A percentile compares a stretch with the other conserved stretches of the same genome.
phyloP scores from a whole-genome alignment of 2,888 invertebrate genomes.

The Acleris emargana region DNA sequence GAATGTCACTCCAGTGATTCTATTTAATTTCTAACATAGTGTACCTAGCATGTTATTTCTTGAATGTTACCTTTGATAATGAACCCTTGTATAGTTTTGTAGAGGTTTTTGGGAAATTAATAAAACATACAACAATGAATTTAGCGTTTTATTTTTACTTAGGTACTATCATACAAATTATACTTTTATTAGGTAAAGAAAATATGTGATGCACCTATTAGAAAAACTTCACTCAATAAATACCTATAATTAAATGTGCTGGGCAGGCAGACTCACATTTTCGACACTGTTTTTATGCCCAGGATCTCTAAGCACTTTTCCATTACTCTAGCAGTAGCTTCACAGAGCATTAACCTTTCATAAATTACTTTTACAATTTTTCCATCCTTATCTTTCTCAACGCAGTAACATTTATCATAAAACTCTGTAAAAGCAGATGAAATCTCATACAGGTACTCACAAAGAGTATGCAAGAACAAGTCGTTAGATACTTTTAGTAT shows the following conservation, averaged over 20 bases:
- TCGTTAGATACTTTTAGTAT: slow-evolving; percentile 92
- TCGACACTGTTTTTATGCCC: slow-evolving; percentile 95
- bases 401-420: slow-evolving; percentile 98
- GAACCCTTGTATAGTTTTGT: slow-evolving; percentile 80
- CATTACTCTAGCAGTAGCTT: slow-evolving; percentile 95
- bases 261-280: slow-evolving; percentile 87
- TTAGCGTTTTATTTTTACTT: slow-evolving; percentile 48
- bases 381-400: slow-evolving; percentile 94
- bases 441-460: slow-evolving; percentile 98
- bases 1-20: slow-evolving; percentile 49
- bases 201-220: slow-evolving; percentile 32
- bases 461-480: slow-evolving; percentile 92
- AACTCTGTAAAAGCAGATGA: slow-evolving; percentile 97
- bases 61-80: slow-evolving; percentile 68
- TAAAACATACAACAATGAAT: slow-evolving; percentile 61
- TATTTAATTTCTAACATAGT: slow-evolving; percentile 48
- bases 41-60: slow-evolving; percentile 52
- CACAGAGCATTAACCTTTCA: slow-evolving; percentile 94
- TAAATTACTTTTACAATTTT: slow-evolving; percentile 92
- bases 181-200: slow-evolving; percentile 29
- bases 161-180: slow-evolving; percentile 40
- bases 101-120: slow-evolving; percentile 79
- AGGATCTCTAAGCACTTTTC: slow-evolving; percentile 94
- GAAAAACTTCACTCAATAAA: slow-evolving; percentile 36
- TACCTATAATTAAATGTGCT: slow-evolving; percentile 21